Evolutionary conservation across 2,797 vertebrate species (phyloP).

Genomic region (Halcyon chelicuti): DNA sequence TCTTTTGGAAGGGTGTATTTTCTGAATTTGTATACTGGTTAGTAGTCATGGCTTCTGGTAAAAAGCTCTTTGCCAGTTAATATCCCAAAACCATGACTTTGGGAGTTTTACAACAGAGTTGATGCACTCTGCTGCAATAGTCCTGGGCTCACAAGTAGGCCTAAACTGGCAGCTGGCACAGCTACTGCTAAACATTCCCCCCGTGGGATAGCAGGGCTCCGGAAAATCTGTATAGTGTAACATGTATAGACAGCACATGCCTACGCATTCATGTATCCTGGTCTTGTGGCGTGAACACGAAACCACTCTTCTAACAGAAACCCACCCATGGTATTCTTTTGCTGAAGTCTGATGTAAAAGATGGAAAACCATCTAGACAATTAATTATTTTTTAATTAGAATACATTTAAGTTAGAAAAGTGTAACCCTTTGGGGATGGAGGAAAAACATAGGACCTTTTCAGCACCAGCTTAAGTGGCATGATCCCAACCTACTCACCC

Average conservation of each 20-base stretch:
- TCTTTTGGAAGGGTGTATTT: not conserved
- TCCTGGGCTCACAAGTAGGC: not conserved
- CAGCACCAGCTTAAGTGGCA: not conserved
- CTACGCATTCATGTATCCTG: not conserved
- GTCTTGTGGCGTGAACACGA: not conserved
- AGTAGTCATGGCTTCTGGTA: not conserved
- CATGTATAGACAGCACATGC: not conserved
- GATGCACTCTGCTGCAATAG: not conserved
- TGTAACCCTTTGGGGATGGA: not conserved
- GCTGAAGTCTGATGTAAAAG: not conserved
- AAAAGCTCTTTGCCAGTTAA: not conserved
- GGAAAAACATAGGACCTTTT: not conserved
- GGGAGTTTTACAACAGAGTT: not conserved
- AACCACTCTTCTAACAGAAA: not conserved
- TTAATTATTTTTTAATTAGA: not conserved
- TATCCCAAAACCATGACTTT: not conserved
- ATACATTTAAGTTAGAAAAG: not conserved
- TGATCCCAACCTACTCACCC: not conserved
- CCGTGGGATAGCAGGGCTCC: not conserved
- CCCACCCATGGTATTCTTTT: not conserved
- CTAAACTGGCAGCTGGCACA: not conserved
- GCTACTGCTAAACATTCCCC: not conserved
- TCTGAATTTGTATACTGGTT: not conserved
- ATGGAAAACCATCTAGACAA: not conserved
- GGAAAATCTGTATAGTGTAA: not conserved